Evolutionary conservation across 2,113 vertebrate genomes (phyloP).

Genomic region (Ahaetulla prasina): DNA sequence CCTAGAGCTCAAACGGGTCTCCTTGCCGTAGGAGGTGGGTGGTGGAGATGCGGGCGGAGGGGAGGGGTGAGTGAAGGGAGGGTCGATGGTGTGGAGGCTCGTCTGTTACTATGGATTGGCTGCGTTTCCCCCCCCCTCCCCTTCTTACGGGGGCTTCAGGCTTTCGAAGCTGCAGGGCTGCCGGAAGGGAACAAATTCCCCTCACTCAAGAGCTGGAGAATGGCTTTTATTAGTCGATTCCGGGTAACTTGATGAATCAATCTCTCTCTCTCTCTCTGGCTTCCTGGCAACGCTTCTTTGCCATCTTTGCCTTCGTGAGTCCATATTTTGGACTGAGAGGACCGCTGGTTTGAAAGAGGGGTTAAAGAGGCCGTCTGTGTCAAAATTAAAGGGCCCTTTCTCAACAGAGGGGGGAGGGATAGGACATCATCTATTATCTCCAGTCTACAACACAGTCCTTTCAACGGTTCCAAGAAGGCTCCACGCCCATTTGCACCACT

Average conservation of each 20-base stretch:
- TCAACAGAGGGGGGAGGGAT: too few species aligned
- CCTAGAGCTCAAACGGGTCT: not conserved
- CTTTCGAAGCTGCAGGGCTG: not conserved
- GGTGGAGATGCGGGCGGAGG: too few species aligned
- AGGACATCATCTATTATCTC: too few species aligned
- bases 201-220: not conserved
- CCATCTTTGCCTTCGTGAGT: not conserved
- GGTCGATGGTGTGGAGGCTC: not conserved
- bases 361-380: too few species aligned
- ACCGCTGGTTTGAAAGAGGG: too few species aligned
- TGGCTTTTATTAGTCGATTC: not conserved
- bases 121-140: accelerated
- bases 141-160: not conserved
- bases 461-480: too few species aligned
- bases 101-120: not conserved
- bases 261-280: too few species aligned
- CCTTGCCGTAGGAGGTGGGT: not conserved
- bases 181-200: not conserved
- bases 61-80: too few species aligned
- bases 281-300: not conserved
- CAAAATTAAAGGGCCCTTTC: too few species aligned
- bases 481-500: too few species aligned
- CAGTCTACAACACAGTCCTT: too few species aligned
- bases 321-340: too few species aligned
- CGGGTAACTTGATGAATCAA: not conserved